phyloP scores from a whole-genome alignment of 2,888 invertebrate genomes.

The Aspidiotus destructor region DNA sequence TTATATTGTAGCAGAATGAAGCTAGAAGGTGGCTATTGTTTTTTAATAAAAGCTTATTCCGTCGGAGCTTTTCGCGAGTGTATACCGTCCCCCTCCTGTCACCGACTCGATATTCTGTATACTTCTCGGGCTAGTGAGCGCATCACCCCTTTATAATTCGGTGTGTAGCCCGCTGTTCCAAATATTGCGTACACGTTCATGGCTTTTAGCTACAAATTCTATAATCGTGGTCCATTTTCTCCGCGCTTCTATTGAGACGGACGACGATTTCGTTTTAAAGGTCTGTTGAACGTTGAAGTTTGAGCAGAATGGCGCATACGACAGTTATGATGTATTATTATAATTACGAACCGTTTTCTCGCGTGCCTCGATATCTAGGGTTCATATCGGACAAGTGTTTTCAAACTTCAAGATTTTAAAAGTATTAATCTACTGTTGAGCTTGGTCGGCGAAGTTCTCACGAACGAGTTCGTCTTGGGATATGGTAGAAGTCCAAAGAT shows the following conservation, averaged over 20 bases:
- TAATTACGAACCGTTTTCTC: not conserved
- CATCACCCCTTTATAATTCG: not conserved
- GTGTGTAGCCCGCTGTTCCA: not conserved
- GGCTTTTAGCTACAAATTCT: constrained; percentile 1
- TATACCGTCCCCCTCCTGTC: not conserved
- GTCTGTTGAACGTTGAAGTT: not conserved
- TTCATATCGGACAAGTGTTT: too few relatives aligned
- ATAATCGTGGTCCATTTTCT: not conserved
- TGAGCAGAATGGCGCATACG: not conserved
- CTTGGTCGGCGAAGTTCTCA: too few relatives aligned
- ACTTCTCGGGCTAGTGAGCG: not conserved
- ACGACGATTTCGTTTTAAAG: not conserved
- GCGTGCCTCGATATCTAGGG: too few relatives aligned
- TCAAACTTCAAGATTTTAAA: too few relatives aligned
- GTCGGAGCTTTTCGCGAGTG: constrained; percentile 9
- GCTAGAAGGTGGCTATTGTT: constrained; percentile 23
- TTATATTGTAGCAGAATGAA: constrained; percentile 25
- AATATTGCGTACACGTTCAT: not conserved
- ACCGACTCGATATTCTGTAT: not conserved
- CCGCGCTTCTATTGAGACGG: not conserved
- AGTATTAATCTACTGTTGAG: too few relatives aligned
- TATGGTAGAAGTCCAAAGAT: too few relatives aligned
- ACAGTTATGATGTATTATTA: constrained; percentile 2
- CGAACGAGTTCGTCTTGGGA: too few relatives aligned
- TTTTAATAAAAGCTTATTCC: constrained; percentile 27